These are phyloP conservation scores for Gnathonemus longibarbis DNA, from an alignment of 2,113 vertebrate species.

Conservation along the genomic window DNA sequence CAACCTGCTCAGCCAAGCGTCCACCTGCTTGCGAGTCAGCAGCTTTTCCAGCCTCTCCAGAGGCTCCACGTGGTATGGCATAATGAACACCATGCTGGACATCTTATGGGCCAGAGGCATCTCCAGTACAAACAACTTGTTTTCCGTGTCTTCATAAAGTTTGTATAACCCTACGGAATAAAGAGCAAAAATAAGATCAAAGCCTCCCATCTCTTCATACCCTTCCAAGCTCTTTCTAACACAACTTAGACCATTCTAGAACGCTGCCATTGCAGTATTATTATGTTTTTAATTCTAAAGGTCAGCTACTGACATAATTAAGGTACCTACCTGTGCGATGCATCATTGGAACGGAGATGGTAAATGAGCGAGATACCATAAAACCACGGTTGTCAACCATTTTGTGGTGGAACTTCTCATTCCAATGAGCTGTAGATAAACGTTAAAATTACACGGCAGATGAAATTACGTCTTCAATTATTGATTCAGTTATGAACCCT, in stretches of 20 bases:
- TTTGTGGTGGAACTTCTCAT: constrained; percentile 87
- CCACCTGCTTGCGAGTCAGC: constrained; percentile 81
- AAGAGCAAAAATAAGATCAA: background rate
- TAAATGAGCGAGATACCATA: constrained; percentile 83
- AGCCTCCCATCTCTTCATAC: background rate
- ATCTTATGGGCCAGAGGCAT: constrained; percentile 92
- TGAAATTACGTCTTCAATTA: background rate
- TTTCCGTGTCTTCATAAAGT: constrained; percentile 74
- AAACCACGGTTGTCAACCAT: constrained; percentile 94
- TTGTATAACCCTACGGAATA: constrained; percentile 75
- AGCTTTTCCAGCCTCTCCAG: constrained; percentile 86
- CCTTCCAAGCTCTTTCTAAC: background rate
- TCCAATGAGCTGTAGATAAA: constrained; percentile 79
- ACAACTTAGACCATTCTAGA: background rate
- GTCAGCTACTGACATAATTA: background rate
- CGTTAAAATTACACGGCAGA: background rate
- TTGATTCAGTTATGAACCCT: background rate
- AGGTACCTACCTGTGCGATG: constrained; percentile 80
- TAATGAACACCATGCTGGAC: constrained; percentile 86
- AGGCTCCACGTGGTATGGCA: constrained; percentile 87
- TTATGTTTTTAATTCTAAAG: background rate
- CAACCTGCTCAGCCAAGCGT: constrained; percentile 78
- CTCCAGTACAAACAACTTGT: constrained; percentile 72
- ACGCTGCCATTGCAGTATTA: background rate
- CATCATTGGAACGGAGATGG: constrained; percentile 84